Evolutionary conservation across 2,888 invertebrate species (phyloP), one percentile per base, ranked within the genome.

Genomic region (Crocallis elinguaria): DNA sequence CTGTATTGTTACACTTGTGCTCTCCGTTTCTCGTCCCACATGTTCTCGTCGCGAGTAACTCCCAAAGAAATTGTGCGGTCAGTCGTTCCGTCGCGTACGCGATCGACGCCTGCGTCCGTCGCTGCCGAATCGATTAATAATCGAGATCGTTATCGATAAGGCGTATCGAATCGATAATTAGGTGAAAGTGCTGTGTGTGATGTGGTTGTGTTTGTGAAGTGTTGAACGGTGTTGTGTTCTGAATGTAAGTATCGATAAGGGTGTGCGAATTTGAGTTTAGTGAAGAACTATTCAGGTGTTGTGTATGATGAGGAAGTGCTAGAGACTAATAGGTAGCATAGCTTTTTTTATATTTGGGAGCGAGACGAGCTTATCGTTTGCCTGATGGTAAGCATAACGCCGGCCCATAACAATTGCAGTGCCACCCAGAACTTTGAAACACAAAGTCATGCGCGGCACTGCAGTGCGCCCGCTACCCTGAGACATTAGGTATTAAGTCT

Each of bases 21-120:
- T 60, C 66, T 67, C 71, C 62, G 43, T 72, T 56, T 64, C 60
- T 60, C 62, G 57, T 53, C 66, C 69, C 73, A 79, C 76, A 75
- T 76, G 75, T 73, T 60, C 35, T 63, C 58, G 65, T 61, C 66
- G 67, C 66, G 66, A 66, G 67, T 73, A 73, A 70, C 70, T 74
- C 67, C 75, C 69, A 62, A 79, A 78, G 82, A 79, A 79, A 82
- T 86, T 82, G 72, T 80, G 77, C 76, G 75, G 79, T 70, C 86
- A 87, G 88, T 87, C 74, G 75, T 58, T 71, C 59, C 78, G 77
- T 62, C 77, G 88, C 80, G 77, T 73, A 79, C 74, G 81, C 71
- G 75, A 72, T 73, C 73, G 78, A 66, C 82, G 85, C 80, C 65
- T 79, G 85, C 82, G 82, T 67, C 57, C 58, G 52, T 62, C 46